These are phyloP conservation scores for Bombus confusus DNA, from an alignment of 1,140 invertebrate species.

Conservation along the genomic window DNA sequence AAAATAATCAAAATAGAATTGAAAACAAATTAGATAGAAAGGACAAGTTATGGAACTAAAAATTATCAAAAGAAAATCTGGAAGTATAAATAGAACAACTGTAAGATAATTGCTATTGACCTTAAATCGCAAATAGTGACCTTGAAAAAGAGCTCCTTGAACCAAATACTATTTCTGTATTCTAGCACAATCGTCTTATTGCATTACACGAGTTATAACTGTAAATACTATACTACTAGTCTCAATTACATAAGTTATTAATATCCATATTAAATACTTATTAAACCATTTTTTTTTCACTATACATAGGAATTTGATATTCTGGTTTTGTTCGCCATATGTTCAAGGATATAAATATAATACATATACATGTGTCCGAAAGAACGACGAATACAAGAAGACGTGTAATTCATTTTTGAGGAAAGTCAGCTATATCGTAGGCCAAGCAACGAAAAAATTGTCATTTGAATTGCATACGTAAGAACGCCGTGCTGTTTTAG, in stretches of 20 bases:
- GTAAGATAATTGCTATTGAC: background rate
- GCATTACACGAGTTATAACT: slow-evolving; percentile 1
- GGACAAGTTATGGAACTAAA: background rate
- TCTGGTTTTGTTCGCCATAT: background rate
- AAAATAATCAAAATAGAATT: background rate
- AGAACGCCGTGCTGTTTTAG: slow-evolving; percentile 1
- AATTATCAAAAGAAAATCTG: background rate
- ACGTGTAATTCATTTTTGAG: background rate
- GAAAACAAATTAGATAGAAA: background rate
- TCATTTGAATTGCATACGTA: background rate
- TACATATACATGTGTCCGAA: background rate
- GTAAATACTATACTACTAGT: background rate
- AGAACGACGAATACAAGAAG: background rate
- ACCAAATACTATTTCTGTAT: background rate
- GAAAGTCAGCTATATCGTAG: background rate
- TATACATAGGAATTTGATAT: background rate
- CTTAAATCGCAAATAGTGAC: background rate
- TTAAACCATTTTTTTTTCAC: background rate
- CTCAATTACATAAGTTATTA: slow-evolving; percentile 12
- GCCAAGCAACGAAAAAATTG: background rate
- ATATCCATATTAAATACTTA: background rate
- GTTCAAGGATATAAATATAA: background rate
- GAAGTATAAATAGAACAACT: background rate
- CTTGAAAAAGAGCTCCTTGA: background rate
- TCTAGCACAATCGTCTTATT: background rate